phyloP scores from a whole-genome alignment of 2,888 invertebrate species.

The Ophraella communa region DNA sequence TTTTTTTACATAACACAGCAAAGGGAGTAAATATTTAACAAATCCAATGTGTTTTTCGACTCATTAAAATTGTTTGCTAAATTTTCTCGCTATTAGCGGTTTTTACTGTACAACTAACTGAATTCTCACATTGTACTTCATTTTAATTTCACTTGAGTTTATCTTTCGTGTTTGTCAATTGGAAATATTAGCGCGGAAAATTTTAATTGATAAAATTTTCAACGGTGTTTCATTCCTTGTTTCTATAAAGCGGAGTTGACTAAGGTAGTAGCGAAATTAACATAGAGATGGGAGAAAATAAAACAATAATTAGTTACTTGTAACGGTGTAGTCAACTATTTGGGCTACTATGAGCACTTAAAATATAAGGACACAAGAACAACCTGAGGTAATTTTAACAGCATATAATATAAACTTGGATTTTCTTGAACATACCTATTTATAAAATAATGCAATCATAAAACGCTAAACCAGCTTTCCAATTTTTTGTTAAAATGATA shows the following conservation, averaged over 20 bases:
- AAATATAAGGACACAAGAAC: too few relatives aligned
- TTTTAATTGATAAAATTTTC: constrained; percentile 34
- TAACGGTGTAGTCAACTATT: too few relatives aligned
- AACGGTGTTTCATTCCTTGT: constrained; percentile 24
- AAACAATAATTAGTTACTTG: not conserved
- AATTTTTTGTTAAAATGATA: too few relatives aligned
- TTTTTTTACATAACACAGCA: not conserved
- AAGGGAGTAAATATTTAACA: not conserved
- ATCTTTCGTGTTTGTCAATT: constrained; percentile 31
- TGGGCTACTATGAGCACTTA: too few relatives aligned
- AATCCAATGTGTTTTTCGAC: not conserved
- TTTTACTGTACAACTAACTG: constrained; percentile 10
- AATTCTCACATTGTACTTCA: constrained; percentile 22
- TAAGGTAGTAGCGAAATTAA: not conserved
- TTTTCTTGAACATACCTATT: too few relatives aligned
- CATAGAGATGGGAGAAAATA: constrained; percentile 2
- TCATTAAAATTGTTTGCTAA: constrained; percentile 9
- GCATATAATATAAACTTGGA: too few relatives aligned
- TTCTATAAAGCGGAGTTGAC: constrained; percentile 22
- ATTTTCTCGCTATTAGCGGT: not conserved
- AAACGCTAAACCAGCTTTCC: too few relatives aligned
- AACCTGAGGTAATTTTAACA: too few relatives aligned
- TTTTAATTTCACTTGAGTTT: constrained; percentile 28
- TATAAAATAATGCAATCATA: too few relatives aligned
- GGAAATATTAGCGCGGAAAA: constrained; percentile 29